Percentiles rank a stretch among this genome's conserved stretches.
Conservation (phyloP, 2,113 vertebrate genomes). For the Saguinus imperator region DNA sequence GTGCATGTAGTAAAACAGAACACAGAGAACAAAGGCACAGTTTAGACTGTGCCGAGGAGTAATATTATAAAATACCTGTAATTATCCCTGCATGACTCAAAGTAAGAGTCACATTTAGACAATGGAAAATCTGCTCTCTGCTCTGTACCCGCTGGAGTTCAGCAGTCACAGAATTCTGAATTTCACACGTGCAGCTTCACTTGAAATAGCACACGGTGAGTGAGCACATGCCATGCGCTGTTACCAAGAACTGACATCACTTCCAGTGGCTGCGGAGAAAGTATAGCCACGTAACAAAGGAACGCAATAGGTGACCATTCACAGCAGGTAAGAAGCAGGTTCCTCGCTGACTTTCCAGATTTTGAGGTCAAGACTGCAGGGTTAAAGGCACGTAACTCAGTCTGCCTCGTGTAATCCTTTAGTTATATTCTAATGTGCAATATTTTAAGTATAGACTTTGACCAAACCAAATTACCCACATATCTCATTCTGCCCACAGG, state of each 20-base stretch:
- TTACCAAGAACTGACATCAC: background rate
- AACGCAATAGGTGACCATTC: background rate
- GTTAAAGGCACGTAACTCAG: background rate
- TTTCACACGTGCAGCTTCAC: background rate
- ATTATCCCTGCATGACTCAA: constrained; percentile 68
- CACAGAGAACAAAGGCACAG: constrained; percentile 54
- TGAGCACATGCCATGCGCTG: background rate
- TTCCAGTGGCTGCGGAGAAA: background rate
- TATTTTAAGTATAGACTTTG: background rate
- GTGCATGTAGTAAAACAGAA: constrained; percentile 1
- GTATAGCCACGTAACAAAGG: background rate
- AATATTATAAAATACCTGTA: constrained; percentile 51
- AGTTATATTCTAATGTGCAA: background rate
- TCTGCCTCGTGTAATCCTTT: background rate
- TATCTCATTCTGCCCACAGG: background rate
- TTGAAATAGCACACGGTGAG: background rate
- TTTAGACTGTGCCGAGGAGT: constrained; percentile 43
- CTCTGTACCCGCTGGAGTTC: background rate
- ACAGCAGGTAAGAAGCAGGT: background rate
- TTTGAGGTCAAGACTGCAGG: background rate
- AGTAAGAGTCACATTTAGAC: constrained; percentile 14
- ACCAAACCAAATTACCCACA: background rate
- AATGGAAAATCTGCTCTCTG: constrained; percentile 25
- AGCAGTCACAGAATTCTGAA: background rate
- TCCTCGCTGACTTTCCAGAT: background rate